Percentiles rank a stretch among this genome's conserved stretches.
These are phyloP conservation scores for Falco cherrug DNA, from an alignment of 2,797 vertebrate genomes.

Conservation along the genomic window DNA sequence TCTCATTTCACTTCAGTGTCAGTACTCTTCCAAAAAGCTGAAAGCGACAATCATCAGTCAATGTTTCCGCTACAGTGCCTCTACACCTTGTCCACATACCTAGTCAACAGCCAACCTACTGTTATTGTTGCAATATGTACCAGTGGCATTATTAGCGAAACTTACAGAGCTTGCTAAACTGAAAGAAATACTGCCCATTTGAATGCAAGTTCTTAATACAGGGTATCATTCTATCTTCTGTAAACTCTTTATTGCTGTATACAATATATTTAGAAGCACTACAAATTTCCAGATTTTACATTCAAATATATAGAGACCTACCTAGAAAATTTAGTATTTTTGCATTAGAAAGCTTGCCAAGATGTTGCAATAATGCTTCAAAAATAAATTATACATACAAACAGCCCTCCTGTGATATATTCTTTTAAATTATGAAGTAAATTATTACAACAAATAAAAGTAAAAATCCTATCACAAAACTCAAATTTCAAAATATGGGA, in stretches of 20 bases:
- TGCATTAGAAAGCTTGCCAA: not conserved
- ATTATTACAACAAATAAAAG: fast-evolving
- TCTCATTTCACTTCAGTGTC: not conserved
- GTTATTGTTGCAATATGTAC: not conserved
- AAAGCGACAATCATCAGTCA: not conserved
- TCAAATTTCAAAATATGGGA: not conserved
- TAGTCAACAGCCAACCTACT: not conserved
- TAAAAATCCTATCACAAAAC: not conserved
- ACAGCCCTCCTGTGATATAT: not conserved
- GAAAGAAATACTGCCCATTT: not conserved
- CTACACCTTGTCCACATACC: not conserved
- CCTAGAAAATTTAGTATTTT: not conserved
- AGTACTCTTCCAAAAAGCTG: not conserved
- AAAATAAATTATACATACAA: not conserved
- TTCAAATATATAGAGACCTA: not conserved
- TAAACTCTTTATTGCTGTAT: not conserved
- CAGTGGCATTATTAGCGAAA: not conserved
- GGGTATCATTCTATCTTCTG: not conserved
- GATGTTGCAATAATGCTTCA: not conserved
- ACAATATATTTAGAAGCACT: not conserved
- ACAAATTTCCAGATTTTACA: not conserved
- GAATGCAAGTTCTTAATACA: not conserved
- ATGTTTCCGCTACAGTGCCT: not conserved
- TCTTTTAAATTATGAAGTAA: not conserved
- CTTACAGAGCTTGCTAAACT: not conserved